Conservation (phyloP, 1,140 invertebrate species). For the Drosophila pallidifrons region DNA sequence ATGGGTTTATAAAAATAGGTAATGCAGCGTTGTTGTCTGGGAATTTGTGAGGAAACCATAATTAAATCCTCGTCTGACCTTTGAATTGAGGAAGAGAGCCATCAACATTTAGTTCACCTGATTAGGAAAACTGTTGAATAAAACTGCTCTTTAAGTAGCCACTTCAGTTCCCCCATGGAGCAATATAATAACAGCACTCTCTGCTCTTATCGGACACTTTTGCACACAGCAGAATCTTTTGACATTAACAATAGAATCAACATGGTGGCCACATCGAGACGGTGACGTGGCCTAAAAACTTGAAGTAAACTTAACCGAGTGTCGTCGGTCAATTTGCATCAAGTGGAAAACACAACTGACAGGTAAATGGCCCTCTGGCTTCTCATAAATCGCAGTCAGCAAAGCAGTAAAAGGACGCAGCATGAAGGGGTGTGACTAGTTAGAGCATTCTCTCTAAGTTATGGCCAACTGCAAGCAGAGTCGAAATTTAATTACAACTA, state of each 20-base stretch:
- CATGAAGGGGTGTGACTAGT: not conserved
- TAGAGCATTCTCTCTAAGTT: conserved; percentile 2
- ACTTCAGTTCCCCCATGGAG: not conserved
- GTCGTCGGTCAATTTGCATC: conserved; percentile 51
- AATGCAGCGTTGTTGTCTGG: too few species aligned
- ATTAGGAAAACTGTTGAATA: not conserved
- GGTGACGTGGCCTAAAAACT: conserved; percentile 16
- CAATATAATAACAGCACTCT: not conserved
- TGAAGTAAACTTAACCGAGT: conserved; percentile 27
- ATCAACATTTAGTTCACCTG: not conserved
- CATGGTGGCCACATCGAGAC: conserved; percentile 32
- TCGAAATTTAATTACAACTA: conserved; percentile 80
- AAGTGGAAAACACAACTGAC: conserved; percentile 31
- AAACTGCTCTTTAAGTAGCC: not conserved
- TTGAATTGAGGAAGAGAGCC: not conserved
- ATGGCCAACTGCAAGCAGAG: conserved; percentile 23
- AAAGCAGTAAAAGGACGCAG: not conserved
- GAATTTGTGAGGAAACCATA: not conserved
- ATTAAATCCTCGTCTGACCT: conserved; percentile 20
- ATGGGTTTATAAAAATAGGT: too few species aligned
- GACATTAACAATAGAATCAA: conserved; percentile 28
- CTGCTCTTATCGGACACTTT: not conserved
- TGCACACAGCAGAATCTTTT: conserved; percentile 10
- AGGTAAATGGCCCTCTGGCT: conserved; percentile 40
- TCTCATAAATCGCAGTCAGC: not conserved